A percentile compares a stretch with the other conserved stretches of the same genome.
phyloP scores from a whole-genome alignment of 2,888 invertebrate species.

The Xanthia togata region DNA sequence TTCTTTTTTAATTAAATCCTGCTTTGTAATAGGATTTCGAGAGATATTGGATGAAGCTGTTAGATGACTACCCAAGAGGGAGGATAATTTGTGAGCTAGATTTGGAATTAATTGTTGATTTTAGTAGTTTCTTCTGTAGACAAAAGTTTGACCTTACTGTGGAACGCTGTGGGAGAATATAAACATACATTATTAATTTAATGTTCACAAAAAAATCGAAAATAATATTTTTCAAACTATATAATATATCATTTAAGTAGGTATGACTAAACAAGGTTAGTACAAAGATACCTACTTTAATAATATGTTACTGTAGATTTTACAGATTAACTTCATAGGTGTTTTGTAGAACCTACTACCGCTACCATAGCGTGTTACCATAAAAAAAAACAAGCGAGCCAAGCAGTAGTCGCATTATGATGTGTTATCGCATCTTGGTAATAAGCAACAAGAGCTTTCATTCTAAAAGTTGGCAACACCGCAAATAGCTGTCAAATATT shows the following conservation, averaged over 20 bases:
- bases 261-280: background rate
- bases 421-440: too few species aligned
- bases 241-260: background rate
- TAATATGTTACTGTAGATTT: background rate
- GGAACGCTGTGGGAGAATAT: background rate
- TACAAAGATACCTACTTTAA: background rate
- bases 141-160: too few species aligned
- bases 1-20: conserved; percentile 56
- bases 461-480: too few species aligned
- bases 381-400: background rate
- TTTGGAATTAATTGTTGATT: conserved; percentile 1
- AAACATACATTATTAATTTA: background rate
- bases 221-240: background rate
- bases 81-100: background rate
- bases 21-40: conserved; percentile 38
- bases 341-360: background rate
- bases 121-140: background rate
- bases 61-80: background rate
- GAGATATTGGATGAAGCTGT: conserved; percentile 19
- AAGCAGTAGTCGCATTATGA: too few species aligned
- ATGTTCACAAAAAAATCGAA: background rate
- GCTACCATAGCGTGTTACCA: background rate
- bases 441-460: too few species aligned
- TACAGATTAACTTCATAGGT: background rate
- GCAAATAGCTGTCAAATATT: too few species aligned